Base-by-base conservation (phyloP, 2,113 vertebrate genomes). In the Jaculus jaculus region DNA sequence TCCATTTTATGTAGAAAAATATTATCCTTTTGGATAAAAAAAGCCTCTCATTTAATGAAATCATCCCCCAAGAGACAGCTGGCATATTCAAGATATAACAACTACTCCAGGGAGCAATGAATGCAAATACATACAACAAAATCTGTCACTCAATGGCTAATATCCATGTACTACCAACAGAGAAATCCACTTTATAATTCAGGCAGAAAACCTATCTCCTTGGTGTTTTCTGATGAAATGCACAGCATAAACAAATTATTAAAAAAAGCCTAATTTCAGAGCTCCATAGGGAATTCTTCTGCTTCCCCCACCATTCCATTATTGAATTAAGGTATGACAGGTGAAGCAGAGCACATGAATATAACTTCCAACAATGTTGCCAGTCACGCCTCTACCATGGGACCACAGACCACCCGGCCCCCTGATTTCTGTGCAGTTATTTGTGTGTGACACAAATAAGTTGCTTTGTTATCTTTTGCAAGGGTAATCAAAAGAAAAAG, bases 101-200 rank as follows among this genome's bases (percentile, higher is more conserved):
- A 83, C 7, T 9, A 96, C 47, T 90, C 24, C 34, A 80, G 26
- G 95, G 71, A 78, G 92, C 84, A 74, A 89, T 39, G 83, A 97
- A 96, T 91, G 81, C 24, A 96, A 95, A 94, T 3, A 78, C 80
- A 65, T 83, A 86, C 79, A 97, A 83, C 30, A 39, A 82, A 95
- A 60, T 94, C 96, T 94, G 94, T 63, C 90, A 71, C 54, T 96
- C 79, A 93, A 4, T 87, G 37, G 92, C 92, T 96, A n/a, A 93
- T 37, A 96, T 79, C 86, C 65, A 90, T 93, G 21, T 78, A 73
- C 78, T 78, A 93, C 96, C 94, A 89, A 89, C 39, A 95, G 34
- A 96, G 47, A 96, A 97, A 96, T 72, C 90, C 82, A 11, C 58
- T 96, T 84, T 47, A 87, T 69, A 97, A 89, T 92, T 92, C 32